Evolutionary conservation across 1,140 invertebrate species (phyloP).

Genomic region (Solenopsis invicta): DNA sequence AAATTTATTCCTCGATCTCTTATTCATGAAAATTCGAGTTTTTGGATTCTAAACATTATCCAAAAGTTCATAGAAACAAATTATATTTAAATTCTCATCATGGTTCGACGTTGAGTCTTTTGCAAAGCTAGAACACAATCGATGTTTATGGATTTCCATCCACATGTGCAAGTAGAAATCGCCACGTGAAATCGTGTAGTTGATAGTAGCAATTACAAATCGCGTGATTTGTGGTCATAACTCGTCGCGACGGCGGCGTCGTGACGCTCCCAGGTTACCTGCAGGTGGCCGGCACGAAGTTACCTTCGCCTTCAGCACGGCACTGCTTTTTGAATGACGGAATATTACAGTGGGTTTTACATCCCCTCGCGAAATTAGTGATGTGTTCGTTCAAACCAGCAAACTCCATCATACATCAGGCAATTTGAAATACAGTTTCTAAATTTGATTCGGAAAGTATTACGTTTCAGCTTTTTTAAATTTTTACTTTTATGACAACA

Average conservation of each 20-base stretch:
- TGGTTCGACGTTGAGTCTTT: conserved; percentile 64
- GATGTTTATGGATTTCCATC: conserved; percentile 84
- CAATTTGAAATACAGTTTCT: conserved; percentile 48
- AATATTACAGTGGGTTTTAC: conserved; percentile 71
- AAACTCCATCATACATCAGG: conserved; percentile 67
- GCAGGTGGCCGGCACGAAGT: conserved; percentile 81
- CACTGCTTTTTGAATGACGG: conserved; percentile 73
- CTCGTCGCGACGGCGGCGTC: conserved; percentile 82
- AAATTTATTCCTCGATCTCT: neutral
- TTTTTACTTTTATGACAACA: neutral
- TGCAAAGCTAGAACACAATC: conserved; percentile 78
- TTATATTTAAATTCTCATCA: conserved; percentile 50
- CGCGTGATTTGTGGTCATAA: conserved; percentile 84
- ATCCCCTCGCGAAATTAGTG: conserved; percentile 61
- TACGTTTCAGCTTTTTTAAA: neutral
- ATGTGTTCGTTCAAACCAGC: conserved; percentile 64
- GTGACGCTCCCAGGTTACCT: conserved; percentile 81
- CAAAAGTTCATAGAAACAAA: conserved; percentile 47
- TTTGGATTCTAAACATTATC: conserved; percentile 10
- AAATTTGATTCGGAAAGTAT: conserved; percentile 43
- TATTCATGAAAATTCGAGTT: neutral
- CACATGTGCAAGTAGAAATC: conserved; percentile 71
- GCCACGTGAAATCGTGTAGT: conserved; percentile 80
- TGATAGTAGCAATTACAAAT: conserved; percentile 84
- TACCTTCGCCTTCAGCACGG: conserved; percentile 69